These are phyloP conservation scores for Aurelia aurita complex sp. Pacific DNA, from an alignment of 30 jellyfish, hydroid and myxozoan species.

Conservation along the genomic window DNA sequence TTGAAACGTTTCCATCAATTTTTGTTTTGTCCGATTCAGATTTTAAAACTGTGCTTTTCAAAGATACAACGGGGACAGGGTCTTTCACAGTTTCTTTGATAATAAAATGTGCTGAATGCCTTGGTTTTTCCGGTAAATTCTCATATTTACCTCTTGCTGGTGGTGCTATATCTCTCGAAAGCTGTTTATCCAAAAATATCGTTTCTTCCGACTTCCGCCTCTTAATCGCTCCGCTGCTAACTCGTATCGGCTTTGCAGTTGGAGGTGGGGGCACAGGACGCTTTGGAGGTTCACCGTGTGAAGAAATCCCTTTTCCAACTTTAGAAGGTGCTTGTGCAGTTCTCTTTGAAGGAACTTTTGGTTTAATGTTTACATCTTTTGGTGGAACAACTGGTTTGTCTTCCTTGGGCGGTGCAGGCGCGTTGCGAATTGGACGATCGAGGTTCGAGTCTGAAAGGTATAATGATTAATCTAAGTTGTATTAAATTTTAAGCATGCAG, in stretches of 20 bases:
- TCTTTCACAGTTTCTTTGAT: slow-evolving; percentile 4
- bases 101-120: not conserved
- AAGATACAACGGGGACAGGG: no score
- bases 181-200: slow-evolving; percentile 1
- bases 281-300: slow-evolving; percentile 58
- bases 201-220: not conserved
- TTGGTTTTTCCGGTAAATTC: not conserved
- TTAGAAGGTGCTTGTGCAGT: not conserved
- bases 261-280: slow-evolving; percentile 71
- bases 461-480: not conserved
- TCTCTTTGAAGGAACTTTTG: no score
- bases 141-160: slow-evolving; percentile 32
- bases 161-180: not conserved
- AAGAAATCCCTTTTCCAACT: not conserved
- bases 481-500: not conserved
- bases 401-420: slow-evolving; percentile 59
- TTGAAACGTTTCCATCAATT: no score
- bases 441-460: slow-evolving; percentile 9
- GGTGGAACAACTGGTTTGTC: not conserved
- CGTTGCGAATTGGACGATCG: slow-evolving; percentile 50
- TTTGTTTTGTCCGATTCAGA: no score
- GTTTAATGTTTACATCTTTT: no score
- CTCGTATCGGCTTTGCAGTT: slow-evolving; percentile 37
- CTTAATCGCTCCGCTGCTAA: not conserved
- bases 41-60: no score